Evolutionary conservation across 2,113 vertebrate species (phyloP), one percentile per base, ranked within the genome.

Genomic region (Agapornis roseicollis): DNA sequence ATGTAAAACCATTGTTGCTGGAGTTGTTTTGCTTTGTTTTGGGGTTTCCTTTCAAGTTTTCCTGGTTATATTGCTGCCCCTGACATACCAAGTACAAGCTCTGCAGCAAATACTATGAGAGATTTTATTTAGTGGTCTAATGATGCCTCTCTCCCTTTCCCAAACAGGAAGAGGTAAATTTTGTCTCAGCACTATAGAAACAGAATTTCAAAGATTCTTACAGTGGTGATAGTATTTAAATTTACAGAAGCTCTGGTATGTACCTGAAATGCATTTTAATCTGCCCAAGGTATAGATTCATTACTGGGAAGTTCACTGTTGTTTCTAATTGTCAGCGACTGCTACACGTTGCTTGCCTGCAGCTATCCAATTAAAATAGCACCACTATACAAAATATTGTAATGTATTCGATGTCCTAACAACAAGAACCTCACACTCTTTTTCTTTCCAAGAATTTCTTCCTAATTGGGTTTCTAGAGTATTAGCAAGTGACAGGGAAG

Each of bases 331-430:
- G 97, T 97, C 98, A 98, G 92, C 13, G 90, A 98, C 97, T 96
- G 97, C 78, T 96, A 96, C 95, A 97, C 63, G 97, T 93, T 90
- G 88, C 91, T 98, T 96, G 98, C 98, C 98, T 96, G 97, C 82
- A 98, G 98, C 97, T 92, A 98, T 98, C 73, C 95, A 97, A 97
- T 98, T 98, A 98, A 96, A 97, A 95, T 94, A 98, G 83, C 96
- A 79, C 76, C 92, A 95, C 96, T 97, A 94, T 95, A 97, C 89
- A 91, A 98, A 97, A 97, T 93, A 94, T 49, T 94, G 63, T 92
- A 97, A 97, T 94, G 93, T 93, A 94, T 70, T 95, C 53, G 0
- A 66, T 95, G 92, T 97, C 95, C 95, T 92, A 96, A 95, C 73
- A 88, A 91, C 76, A 85, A 89, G 80, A 89, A 47, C 60, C 88